Evolutionary conservation across 2,888 invertebrate species (phyloP).

Genomic region (Troglohyphantes excavatus): DNA sequence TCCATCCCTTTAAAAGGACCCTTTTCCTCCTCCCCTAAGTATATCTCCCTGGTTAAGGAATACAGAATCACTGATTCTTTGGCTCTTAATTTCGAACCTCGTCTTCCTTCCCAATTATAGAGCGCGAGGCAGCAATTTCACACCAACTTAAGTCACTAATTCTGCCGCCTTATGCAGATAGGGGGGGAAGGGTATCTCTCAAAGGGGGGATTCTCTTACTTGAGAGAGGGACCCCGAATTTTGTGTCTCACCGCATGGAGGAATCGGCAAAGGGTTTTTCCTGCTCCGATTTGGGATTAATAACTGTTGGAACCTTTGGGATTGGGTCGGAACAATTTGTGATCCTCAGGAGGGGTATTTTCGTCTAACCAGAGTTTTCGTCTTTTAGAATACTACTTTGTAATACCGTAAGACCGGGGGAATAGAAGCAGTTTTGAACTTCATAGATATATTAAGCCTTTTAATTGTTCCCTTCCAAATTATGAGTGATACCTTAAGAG

Average conservation of each 20-base stretch:
- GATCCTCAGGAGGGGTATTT: background rate
- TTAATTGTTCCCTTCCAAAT: no score
- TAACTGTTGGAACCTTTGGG: slow-evolving; percentile 26
- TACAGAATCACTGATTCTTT: slow-evolving; percentile 69
- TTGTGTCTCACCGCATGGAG: background rate
- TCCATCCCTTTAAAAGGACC: slow-evolving; percentile 62
- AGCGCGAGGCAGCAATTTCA: slow-evolving; percentile 64
- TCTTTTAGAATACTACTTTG: slow-evolving; percentile 15
- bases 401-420: no score
- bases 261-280: background rate
- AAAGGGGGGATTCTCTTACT: background rate
- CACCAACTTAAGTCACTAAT: slow-evolving; percentile 71
- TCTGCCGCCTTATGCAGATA: slow-evolving; percentile 27
- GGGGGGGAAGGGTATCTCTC: background rate
- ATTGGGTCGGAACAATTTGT: slow-evolving; percentile 32
- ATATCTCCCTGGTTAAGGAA: slow-evolving; percentile 57
- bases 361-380: background rate
- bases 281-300: slow-evolving; percentile 56
- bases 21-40: background rate
- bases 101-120: slow-evolving; percentile 43
- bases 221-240: background rate
- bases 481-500: no score
- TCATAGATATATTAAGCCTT: no score
- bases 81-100: slow-evolving; percentile 60
- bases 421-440: background rate